These are phyloP conservation scores for Bambusicola thoracicus DNA, from an alignment of 2,113 vertebrate genomes.

Conservation along the genomic window DNA sequence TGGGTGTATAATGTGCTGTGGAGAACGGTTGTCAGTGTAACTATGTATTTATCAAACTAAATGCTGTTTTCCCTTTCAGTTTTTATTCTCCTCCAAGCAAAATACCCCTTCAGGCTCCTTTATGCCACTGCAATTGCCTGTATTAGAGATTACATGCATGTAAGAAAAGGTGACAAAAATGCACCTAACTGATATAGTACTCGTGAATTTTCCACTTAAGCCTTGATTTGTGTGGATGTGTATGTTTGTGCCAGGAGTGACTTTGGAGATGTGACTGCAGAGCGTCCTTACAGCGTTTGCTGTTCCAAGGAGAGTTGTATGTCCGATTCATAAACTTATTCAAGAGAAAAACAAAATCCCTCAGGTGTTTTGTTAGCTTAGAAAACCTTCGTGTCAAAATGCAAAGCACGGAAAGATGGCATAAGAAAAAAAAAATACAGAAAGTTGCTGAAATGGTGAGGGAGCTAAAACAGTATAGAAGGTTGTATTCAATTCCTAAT, in stretches of 20 bases:
- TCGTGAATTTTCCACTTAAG: neutral
- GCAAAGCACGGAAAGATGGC: fast-evolving
- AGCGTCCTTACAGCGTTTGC: neutral
- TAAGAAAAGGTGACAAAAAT: neutral
- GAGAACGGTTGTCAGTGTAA: neutral
- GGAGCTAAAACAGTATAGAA: neutral
- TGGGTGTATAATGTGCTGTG: neutral
- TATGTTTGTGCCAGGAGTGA: neutral
- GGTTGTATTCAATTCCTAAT: neutral
- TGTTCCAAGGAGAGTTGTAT: neutral
- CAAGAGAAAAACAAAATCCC: neutral
- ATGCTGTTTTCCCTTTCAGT: neutral
- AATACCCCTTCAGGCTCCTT: neutral
- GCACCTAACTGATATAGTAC: neutral
- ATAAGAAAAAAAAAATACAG: neutral
- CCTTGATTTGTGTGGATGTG: neutral
- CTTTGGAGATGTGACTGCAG: neutral
- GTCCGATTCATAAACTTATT: neutral
- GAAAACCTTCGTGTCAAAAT: neutral
- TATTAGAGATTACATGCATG: neutral
- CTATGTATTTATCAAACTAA: neutral
- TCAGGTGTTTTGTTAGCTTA: neutral
- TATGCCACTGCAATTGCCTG: neutral
- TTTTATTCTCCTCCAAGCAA: neutral
- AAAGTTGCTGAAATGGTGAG: neutral